Evolutionary conservation across 2,888 invertebrate genomes (phyloP).

Genomic region (Polymixis lichenea): DNA sequence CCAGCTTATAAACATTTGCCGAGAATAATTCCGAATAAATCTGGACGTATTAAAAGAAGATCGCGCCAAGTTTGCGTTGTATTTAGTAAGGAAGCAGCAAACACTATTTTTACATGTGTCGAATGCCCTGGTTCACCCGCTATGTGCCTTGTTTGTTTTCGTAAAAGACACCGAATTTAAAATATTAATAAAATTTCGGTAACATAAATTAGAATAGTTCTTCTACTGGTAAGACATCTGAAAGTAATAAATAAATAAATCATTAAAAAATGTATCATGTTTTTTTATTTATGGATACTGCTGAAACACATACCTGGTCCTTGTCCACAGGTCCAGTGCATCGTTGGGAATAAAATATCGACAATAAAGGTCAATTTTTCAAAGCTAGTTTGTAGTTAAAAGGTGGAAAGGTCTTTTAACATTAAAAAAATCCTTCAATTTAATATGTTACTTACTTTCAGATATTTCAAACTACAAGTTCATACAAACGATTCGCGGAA

Average conservation of each 20-base stretch:
- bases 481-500: conserved; percentile 67
- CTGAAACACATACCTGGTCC: background rate
- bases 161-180: conserved; percentile 2
- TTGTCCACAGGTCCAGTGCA: background rate
- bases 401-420: background rate
- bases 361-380: background rate
- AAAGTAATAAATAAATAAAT: conserved; percentile 10
- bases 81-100: background rate
- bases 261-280: background rate
- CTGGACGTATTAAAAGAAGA: background rate
- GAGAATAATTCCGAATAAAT: conserved; percentile 16
- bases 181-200: background rate
- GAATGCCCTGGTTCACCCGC: conserved; percentile 39
- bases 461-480: conserved; percentile 54
- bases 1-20: conserved; percentile 17
- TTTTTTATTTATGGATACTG: background rate
- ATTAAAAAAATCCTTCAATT: background rate
- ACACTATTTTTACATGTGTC: conserved; percentile 26
- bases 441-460: conserved; percentile 32
- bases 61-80: conserved; percentile 31
- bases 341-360: background rate
- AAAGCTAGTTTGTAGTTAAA: conserved; percentile 2
- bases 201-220: background rate
- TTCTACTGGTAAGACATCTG: background rate
- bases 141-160: conserved; percentile 32